These are phyloP conservation scores for Augochlora pura DNA, from an alignment of 1,140 invertebrate genomes.

Conservation along the genomic window DNA sequence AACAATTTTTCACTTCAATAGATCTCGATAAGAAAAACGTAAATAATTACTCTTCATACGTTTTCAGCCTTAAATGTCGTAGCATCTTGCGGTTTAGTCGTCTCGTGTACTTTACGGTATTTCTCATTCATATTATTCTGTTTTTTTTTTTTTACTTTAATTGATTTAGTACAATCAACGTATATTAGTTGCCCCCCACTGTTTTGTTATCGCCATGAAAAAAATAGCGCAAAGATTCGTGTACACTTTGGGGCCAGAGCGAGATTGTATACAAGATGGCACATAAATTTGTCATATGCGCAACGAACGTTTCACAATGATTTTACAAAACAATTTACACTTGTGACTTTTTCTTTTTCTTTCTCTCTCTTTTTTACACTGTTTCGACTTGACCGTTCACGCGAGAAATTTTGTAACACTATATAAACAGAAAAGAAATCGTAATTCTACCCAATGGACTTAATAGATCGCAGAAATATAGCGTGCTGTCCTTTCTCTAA, in stretches of 20 bases:
- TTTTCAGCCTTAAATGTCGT: slow-evolving; percentile 53
- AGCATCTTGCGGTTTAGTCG: slow-evolving; percentile 41
- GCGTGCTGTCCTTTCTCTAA: slow-evolving; percentile 38
- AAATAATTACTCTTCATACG: slow-evolving; percentile 51
- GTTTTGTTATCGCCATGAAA: slow-evolving; percentile 12
- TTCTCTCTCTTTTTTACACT: neutral
- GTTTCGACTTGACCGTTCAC: slow-evolving; percentile 16
- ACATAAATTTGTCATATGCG: slow-evolving; percentile 24
- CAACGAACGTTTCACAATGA: slow-evolving; percentile 1
- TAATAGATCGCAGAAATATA: slow-evolving; percentile 40
- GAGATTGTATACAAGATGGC: slow-evolving; percentile 31
- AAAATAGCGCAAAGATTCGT: neutral
- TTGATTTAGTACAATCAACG: slow-evolving; percentile 24
- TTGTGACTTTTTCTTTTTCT: neutral
- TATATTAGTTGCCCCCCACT: slow-evolving; percentile 16
- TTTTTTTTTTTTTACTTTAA: too few relatives aligned
- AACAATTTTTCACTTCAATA: slow-evolving; percentile 54
- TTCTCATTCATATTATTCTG: neutral
- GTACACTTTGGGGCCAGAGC: slow-evolving; percentile 9
- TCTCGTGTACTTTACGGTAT: slow-evolving; percentile 23
- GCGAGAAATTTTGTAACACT: slow-evolving; percentile 2
- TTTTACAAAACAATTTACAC: slow-evolving; percentile 6
- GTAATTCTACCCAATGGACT: neutral
- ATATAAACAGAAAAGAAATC: neutral
- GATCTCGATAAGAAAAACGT: slow-evolving; percentile 54